phyloP scores from a whole-genome alignment of 2,888 invertebrate genomes.

The Drosophila differens region DNA sequence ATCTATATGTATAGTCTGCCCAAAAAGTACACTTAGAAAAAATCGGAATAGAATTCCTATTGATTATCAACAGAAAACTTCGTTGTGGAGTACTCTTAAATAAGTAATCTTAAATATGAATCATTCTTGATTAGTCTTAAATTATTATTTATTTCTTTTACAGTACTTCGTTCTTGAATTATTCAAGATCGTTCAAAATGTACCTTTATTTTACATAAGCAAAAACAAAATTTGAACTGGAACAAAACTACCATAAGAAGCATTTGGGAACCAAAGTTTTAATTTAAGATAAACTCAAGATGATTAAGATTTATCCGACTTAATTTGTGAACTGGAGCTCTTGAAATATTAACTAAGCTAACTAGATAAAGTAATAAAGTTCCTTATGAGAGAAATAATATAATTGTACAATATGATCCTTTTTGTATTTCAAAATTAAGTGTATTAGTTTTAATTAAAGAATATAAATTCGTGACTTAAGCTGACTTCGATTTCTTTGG shows the following conservation, averaged over 20 bases:
- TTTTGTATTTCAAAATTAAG: background rate
- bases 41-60: background rate
- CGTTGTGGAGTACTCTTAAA: background rate
- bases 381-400: background rate
- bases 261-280: background rate
- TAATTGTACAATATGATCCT: background rate
- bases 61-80: background rate
- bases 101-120: background rate
- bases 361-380: background rate
- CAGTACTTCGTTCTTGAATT: accelerated
- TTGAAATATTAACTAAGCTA: background rate
- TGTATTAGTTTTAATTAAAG: background rate
- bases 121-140: background rate
- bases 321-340: background rate
- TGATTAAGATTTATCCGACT: background rate
- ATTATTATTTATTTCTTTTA: background rate
- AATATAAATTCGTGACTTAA: background rate
- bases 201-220: background rate
- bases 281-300: background rate
- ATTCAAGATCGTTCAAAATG: background rate
- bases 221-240: background rate
- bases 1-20: constrained; percentile 23
- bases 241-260: background rate
- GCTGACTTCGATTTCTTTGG: background rate
- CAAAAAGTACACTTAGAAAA: constrained; percentile 4